A percentile compares a stretch with the other conserved stretches of the same genome.
Conservation (phyloP, 2,888 invertebrate species). For the Synanthedon myopaeformis region DNA sequence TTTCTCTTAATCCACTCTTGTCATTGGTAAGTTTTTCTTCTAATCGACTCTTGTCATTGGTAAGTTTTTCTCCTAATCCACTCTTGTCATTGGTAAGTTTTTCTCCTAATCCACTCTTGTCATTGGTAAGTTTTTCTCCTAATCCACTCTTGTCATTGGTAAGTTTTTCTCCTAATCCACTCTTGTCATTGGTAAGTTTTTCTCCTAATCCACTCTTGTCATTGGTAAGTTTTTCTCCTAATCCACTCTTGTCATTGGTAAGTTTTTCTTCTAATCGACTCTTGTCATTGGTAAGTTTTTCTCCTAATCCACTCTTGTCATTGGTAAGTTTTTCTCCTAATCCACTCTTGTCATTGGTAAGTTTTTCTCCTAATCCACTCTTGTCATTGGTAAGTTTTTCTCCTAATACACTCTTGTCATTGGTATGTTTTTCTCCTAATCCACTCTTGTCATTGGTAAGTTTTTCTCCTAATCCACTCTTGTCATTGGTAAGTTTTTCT, state of each 20-base stretch:
- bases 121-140: conserved; percentile 56
- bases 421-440: conserved; percentile 49
- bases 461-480: conserved; percentile 10
- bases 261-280: conserved; percentile 5
- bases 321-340: conserved; percentile 50
- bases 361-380: conserved; percentile 2
- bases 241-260: conserved; percentile 67
- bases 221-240: conserved; percentile 50
- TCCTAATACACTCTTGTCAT: conserved; percentile 39
- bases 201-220: conserved; percentile 38
- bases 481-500: conserved; percentile 67
- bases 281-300: conserved; percentile 68
- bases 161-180: conserved; percentile 9
- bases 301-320: conserved; percentile 38
- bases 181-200: conserved; percentile 68
- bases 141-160: conserved; percentile 66
- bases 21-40: conserved; percentile 61
- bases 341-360: conserved; percentile 68
- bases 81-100: conserved; percentile 68
- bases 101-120: conserved; percentile 30
- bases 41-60: conserved; percentile 60
- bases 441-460: conserved; percentile 68
- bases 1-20: conserved; percentile 22
- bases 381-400: conserved; percentile 68
- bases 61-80: conserved; percentile 24